phyloP scores from a whole-genome alignment of 2,797 vertebrate species.

The Coregonus sp. region DNA sequence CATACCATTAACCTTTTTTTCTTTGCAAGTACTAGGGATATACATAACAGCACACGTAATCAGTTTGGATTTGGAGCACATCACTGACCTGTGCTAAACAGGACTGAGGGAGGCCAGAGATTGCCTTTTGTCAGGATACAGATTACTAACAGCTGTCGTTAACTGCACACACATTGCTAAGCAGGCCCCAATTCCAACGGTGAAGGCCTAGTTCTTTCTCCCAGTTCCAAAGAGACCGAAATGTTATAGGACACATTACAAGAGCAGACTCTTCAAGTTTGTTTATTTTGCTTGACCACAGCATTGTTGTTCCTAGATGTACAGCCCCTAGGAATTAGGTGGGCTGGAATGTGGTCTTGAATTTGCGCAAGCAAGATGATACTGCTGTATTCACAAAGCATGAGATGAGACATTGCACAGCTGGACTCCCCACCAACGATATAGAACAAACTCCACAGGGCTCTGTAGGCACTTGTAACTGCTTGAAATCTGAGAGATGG shows the following conservation, averaged over 20 bases:
- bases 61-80: conserved; percentile 35
- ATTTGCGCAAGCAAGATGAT: conserved; percentile 48
- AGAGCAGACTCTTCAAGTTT: conserved; percentile 39
- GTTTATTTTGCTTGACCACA: conserved; percentile 37
- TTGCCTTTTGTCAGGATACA: conserved; percentile 3
- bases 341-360: conserved; percentile 47
- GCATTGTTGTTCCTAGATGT: conserved; percentile 29
- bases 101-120: too few relatives aligned
- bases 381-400: conserved; percentile 73
- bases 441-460: conserved; percentile 77
- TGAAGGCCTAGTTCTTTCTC: conserved; percentile 64
- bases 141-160: conserved; percentile 30
- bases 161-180: not conserved
- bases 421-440: conserved; percentile 71
- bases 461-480: conserved; percentile 75
- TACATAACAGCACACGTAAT: conserved; percentile 31
- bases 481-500: conserved; percentile 82
- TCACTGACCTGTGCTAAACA: conserved; percentile 52
- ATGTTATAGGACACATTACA: conserved; percentile 44
- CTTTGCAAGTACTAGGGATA: conserved; percentile 15
- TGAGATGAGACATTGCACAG: conserved; percentile 76
- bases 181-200: conserved; percentile 55
- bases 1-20: conserved; percentile 24
- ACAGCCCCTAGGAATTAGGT: conserved; percentile 40
- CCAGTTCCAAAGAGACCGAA: conserved; percentile 64